Evolutionary conservation across 2,113 vertebrate species (phyloP).

Genomic region (Chlamydotis undulata): DNA sequence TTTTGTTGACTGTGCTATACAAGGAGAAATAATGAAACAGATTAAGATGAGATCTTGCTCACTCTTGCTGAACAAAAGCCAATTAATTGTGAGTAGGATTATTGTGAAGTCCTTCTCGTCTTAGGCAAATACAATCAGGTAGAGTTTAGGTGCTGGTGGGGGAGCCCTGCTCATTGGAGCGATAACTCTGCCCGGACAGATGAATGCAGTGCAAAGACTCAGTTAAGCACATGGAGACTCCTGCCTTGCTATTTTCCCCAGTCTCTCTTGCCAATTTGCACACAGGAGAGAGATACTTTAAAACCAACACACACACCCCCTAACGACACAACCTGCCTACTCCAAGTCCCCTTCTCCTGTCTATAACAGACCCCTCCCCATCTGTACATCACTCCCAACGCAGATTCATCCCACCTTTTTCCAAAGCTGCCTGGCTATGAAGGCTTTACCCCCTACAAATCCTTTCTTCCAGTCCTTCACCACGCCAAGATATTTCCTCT

Average conservation of each 20-base stretch:
- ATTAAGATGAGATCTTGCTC: constrained; percentile 77
- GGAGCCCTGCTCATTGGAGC: neutral
- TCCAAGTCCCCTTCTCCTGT: neutral
- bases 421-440: neutral
- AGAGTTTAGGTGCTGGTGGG: neutral
- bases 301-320: neutral
- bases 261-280: neutral
- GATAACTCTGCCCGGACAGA: neutral
- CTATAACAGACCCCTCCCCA: neutral
- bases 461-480: neutral
- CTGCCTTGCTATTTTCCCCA: neutral
- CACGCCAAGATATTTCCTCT: neutral
- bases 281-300: neutral
- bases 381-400: neutral
- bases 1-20: constrained; percentile 76
- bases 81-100: constrained; percentile 73
- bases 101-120: neutral
- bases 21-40: constrained; percentile 75
- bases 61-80: constrained; percentile 74
- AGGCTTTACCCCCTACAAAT: neutral
- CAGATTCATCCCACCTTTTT: neutral
- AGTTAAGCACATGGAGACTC: neutral
- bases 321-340: neutral
- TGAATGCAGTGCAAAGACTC: neutral
- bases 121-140: constrained; percentile 21